Base-by-base conservation (phyloP, 1,140 invertebrate species). In the Diorhabda sublineata region DNA sequence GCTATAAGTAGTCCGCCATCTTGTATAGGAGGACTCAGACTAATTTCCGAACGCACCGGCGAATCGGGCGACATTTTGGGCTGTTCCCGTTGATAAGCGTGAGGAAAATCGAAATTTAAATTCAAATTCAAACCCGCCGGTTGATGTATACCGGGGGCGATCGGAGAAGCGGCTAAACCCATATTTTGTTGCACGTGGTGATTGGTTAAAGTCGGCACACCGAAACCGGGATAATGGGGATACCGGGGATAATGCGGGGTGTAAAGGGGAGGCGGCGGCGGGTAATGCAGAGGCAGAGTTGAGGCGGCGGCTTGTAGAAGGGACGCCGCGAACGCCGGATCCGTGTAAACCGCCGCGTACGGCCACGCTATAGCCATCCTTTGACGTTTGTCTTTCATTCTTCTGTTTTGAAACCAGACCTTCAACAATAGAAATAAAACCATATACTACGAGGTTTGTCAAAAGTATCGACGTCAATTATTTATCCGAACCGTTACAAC, bases 341-440 rank as follows among this genome's bases (percentile, higher is more conserved):
- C 96, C 3, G 92, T 90, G 83, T 97, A 97, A 43, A 97, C 93
- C 0, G 93, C 91, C 0, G 92, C 90, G 80, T 97, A 96, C 0
- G 97, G 96, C 96, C 96, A 98, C 0, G 93, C 89, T 62, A 98
- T 87, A 0, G 96, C 93, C 82, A 98, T 91, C 5, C 95, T 82
- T 79, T 99, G 96, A 0, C 97, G 86, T 76, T 98, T 99, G 83
- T 98, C 96, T 80, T 99, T 99, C 97, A 99, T 99, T n/a, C 97
- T 86, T 8, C 97, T 87, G 77, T 99, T 99, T 87, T 99, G 97
- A 80, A 99, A 99, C 97, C 97, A 99, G 3, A 99, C 96, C 94
- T 96, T 84, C 2, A 81, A 83, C 76, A 78, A 81, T 26, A 81
- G 79, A 74, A 66, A 42, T 5, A 9, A 11, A 61, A 26, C 26